Conservation (phyloP, 37 sponge, comb jelly and placozoan species). For the Haliclona indistincta region DNA sequence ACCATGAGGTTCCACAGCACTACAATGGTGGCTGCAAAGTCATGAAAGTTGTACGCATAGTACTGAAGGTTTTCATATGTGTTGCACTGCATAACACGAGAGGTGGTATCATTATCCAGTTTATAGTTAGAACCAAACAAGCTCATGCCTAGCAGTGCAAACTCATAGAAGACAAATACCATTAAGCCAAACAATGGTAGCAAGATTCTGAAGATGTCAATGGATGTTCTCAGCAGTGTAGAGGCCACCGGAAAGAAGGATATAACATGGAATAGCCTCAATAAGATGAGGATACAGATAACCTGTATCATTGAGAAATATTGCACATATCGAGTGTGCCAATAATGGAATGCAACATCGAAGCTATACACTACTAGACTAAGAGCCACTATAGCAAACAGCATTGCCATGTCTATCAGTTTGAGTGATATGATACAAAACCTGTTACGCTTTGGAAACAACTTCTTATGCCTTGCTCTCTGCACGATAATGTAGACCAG, state of each 20-base stretch:
- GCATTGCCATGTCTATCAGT: too few relatives aligned
- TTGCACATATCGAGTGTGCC: too few relatives aligned
- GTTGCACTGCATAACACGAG: slow-evolving; percentile 42
- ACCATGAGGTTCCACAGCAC: slow-evolving; percentile 95
- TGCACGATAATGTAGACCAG: too few relatives aligned
- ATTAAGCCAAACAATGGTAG: too few relatives aligned
- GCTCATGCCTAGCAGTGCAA: too few relatives aligned
- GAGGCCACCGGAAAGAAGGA: too few relatives aligned
- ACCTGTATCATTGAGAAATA: neutral
- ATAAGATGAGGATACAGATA: slow-evolving; percentile 19
- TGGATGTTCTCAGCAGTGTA: too few relatives aligned
- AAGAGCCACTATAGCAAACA: too few relatives aligned
- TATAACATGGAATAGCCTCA: too few relatives aligned
- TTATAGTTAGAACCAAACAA: slow-evolving; percentile 19
- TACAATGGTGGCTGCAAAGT: slow-evolving; percentile 87
- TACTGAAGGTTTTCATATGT: slow-evolving; percentile 76
- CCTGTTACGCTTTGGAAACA: slow-evolving; percentile 58
- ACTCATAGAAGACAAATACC: too few relatives aligned
- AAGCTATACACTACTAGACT: slow-evolving; percentile 9
- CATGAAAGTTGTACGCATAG: slow-evolving; percentile 90
- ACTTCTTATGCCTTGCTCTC: too few relatives aligned
- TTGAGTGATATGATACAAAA: slow-evolving; percentile 1
- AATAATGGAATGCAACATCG: slow-evolving; percentile 13
- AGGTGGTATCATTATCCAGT: neutral
- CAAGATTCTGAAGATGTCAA: too few relatives aligned